These are phyloP conservation scores for Scotopteryx bipunctaria DNA, from an alignment of 2,888 invertebrate species.

Conservation along the genomic window DNA sequence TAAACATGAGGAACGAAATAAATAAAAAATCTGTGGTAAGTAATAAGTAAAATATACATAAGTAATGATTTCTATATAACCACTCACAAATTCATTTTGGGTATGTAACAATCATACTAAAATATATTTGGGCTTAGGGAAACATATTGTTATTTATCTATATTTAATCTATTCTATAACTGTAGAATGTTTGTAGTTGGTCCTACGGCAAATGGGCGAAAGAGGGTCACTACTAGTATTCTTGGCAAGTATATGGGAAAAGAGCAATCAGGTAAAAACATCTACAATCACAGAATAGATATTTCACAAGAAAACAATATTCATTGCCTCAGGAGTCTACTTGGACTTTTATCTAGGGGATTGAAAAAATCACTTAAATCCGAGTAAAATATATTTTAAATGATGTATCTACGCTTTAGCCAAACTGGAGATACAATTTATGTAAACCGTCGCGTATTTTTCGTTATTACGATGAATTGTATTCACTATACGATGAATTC, in stretches of 20 bases:
- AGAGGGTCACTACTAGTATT: slow-evolving; percentile 78
- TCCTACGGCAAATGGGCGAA: slow-evolving; percentile 79
- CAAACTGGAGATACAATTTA: too few species aligned
- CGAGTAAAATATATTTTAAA: too few species aligned
- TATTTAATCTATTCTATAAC: slow-evolving; percentile 35
- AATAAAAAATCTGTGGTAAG: too few species aligned
- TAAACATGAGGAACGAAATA: too few species aligned
- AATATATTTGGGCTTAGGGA: slow-evolving; percentile 23
- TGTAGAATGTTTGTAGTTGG: slow-evolving; percentile 67
- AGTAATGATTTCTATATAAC: background rate
- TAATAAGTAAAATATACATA: background rate
- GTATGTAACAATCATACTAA: slow-evolving; percentile 26
- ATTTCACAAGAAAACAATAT: slow-evolving; percentile 4
- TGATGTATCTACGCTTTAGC: too few species aligned
- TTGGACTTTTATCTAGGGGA: too few species aligned
- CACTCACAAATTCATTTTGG: slow-evolving; percentile 11
- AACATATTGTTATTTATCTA: too few species aligned
- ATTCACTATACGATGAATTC: too few species aligned
- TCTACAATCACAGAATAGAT: slow-evolving; percentile 18
- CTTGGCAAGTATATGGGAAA: slow-evolving; percentile 73
- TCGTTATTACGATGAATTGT: too few species aligned
- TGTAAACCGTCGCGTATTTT: too few species aligned
- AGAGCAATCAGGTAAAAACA: slow-evolving; percentile 65
- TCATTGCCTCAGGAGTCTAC: too few species aligned
- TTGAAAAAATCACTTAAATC: too few species aligned